Evolutionary conservation across 2,888 invertebrate genomes (phyloP).

Genomic region (Teleogryllus oceanicus): DNA sequence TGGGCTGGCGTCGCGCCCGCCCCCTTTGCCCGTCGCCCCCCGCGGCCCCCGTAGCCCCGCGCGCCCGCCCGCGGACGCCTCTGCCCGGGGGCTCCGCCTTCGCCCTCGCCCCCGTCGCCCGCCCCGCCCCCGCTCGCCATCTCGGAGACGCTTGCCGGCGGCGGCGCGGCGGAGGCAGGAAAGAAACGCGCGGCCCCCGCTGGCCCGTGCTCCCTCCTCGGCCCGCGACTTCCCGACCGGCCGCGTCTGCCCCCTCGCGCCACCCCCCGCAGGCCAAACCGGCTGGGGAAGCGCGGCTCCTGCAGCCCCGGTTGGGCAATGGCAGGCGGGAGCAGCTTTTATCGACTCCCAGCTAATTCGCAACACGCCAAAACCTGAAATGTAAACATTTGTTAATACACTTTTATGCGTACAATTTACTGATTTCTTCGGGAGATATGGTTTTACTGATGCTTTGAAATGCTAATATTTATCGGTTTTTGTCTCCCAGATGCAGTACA

Average conservation of each 20-base stretch:
- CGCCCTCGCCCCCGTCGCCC: not conserved
- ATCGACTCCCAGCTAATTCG: too few relatives aligned
- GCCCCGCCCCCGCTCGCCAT: not conserved
- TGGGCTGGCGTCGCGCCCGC: not conserved
- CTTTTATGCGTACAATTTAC: too few relatives aligned
- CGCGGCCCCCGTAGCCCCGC: not conserved
- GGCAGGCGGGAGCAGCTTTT: too few relatives aligned
- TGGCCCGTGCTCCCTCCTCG: not conserved
- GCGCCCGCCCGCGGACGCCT: not conserved
- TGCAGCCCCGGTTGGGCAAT: too few relatives aligned
- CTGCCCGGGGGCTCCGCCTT: not conserved
- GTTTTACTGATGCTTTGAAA: too few relatives aligned
- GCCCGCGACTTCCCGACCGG: not conserved
- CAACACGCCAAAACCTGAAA: too few relatives aligned
- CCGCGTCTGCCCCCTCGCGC: not conserved
- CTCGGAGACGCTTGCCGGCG: not conserved
- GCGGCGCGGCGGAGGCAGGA: not conserved
- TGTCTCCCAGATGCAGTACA: too few relatives aligned
- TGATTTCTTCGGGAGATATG: too few relatives aligned
- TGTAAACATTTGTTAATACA: too few relatives aligned
- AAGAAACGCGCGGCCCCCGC: conserved; percentile 6
- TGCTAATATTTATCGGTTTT: too few relatives aligned
- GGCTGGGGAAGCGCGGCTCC: too few relatives aligned
- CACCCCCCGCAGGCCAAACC: not conserved
- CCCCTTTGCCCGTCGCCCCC: not conserved